Conservation (phyloP, 1,140 invertebrate species). For the Melipona quadrifasciata region DNA sequence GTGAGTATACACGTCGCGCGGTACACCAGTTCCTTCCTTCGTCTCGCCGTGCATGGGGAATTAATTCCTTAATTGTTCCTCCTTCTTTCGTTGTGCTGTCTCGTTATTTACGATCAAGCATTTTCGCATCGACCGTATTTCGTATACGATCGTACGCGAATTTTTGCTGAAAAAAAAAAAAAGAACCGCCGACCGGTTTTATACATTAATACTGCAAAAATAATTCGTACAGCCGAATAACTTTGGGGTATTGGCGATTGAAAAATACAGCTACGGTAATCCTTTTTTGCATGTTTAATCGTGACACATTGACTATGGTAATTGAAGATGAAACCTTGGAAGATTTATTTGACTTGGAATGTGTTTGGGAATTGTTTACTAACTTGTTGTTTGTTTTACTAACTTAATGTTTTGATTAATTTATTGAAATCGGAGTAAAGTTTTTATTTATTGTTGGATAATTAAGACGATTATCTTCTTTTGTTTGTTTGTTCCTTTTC, state of each 20-base stretch:
- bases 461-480: background rate
- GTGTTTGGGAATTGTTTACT: background rate
- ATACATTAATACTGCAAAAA: background rate
- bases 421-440: no score
- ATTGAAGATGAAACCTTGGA: background rate
- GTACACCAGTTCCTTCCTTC: no score
- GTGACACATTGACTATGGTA: background rate
- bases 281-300: background rate
- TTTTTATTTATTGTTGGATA: no score
- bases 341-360: background rate
- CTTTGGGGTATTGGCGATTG: background rate
- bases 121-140: no score
- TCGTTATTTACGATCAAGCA: background rate
- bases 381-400: background rate
- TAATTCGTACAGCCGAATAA: background rate
- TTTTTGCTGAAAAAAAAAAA: background rate
- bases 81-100: background rate
- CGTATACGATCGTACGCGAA: background rate
- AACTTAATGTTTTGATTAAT: background rate
- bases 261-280: background rate
- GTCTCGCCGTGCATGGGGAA: background rate
- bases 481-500: background rate
- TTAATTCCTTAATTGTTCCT: background rate
- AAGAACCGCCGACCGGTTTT: background rate
- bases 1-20: conserved; percentile 76